phyloP scores from a whole-genome alignment of 2,888 invertebrate genomes.

The Physocephala rufipes region DNA sequence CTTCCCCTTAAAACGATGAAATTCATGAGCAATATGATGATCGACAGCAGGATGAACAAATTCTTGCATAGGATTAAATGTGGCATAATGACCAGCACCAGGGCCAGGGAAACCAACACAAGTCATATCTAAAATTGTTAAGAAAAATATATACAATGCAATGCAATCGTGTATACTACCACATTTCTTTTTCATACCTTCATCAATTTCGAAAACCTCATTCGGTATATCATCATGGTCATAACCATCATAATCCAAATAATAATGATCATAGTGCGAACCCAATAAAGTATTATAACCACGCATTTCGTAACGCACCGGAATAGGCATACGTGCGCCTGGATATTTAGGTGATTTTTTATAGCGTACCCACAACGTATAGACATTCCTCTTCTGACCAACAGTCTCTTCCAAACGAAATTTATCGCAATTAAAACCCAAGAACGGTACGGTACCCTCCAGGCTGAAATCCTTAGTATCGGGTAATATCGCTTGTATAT shows the following conservation, averaged over 20 bases:
- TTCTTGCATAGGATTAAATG: constrained; percentile 94
- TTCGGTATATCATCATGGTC: constrained; percentile 74
- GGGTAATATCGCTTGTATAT: constrained; percentile 83
- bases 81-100: constrained; percentile 81
- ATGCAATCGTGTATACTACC: too few relatives aligned
- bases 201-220: constrained; percentile 74
- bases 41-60: constrained; percentile 77
- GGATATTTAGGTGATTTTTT: constrained; percentile 70
- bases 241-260: constrained; percentile 79
- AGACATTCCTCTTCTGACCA: constrained; percentile 86
- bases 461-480: constrained; percentile 79
- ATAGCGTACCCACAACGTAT: constrained; percentile 86
- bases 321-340: constrained; percentile 71
- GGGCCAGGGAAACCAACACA: constrained; percentile 90
- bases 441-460: constrained; percentile 74
- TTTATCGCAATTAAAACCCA: constrained; percentile 78
- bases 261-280: constrained; percentile 96
- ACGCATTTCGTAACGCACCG: constrained; percentile 89
- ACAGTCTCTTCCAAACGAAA: constrained; percentile 77
- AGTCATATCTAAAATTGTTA: constrained; percentile 68
- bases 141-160: too few relatives aligned
- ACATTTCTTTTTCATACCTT: constrained; percentile 66
- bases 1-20: constrained; percentile 74
- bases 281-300: constrained; percentile 93
- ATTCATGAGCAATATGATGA: constrained; percentile 82